Evolutionary conservation across 1,140 invertebrate genomes (phyloP).

Genomic region (Habropoda laboriosa): DNA sequence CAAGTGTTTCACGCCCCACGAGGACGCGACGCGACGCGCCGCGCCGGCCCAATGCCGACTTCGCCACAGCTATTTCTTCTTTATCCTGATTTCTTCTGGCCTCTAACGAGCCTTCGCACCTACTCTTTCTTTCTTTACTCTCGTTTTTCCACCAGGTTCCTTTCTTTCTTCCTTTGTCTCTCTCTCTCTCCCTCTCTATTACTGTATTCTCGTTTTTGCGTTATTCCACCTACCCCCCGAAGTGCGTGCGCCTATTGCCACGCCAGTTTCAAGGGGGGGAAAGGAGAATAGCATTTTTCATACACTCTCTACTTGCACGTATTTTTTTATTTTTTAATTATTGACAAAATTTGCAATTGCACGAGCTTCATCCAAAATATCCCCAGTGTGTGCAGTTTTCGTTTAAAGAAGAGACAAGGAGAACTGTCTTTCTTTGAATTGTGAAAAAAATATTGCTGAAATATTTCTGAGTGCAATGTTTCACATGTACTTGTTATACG

Average conservation of each 20-base stretch:
- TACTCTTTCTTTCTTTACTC: neutral
- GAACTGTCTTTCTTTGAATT: too few species aligned
- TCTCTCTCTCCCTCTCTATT: neutral
- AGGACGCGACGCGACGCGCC: constrained; percentile 36
- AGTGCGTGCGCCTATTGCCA: constrained; percentile 5
- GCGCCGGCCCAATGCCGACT: neutral
- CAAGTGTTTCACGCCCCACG: constrained; percentile 70
- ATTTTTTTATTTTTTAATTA: too few species aligned
- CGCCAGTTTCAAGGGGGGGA: neutral
- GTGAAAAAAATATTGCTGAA: too few species aligned
- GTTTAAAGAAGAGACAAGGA: too few species aligned
- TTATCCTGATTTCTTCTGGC: constrained; percentile 12
- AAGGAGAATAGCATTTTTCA: too few species aligned
- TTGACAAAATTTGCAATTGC: too few species aligned
- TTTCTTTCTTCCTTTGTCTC: neutral
- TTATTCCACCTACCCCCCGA: neutral
- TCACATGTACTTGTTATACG: too few species aligned
- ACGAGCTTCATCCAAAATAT: too few species aligned
- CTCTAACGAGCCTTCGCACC: neutral
- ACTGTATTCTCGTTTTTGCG: neutral
- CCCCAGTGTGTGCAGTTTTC: too few species aligned
- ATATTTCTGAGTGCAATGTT: too few species aligned
- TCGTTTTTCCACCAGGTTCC: too few species aligned
- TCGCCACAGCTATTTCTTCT: constrained; percentile 36
- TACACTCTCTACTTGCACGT: too few species aligned